phyloP scores from a whole-genome alignment of 2,797 vertebrate species.

The Picus viridis region DNA sequence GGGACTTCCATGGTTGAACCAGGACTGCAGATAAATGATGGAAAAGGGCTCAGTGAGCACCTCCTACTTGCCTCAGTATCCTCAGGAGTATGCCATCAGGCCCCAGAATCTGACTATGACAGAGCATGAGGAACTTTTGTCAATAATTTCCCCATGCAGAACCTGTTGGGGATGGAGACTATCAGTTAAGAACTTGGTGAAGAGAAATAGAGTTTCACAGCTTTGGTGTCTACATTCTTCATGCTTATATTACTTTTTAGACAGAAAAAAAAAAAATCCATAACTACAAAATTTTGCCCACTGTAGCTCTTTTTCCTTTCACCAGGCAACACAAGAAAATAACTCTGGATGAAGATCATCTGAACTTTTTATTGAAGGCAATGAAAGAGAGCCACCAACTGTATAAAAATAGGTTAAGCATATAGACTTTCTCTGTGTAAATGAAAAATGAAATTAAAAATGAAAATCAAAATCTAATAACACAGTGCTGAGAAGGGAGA shows the following conservation, averaged over 20 bases:
- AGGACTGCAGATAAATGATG: too few relatives aligned
- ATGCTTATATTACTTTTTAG: not conserved
- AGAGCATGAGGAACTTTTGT: not conserved
- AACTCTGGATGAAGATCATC: not conserved
- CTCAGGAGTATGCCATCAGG: too few relatives aligned
- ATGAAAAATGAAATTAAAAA: not conserved
- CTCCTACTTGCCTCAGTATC: too few relatives aligned
- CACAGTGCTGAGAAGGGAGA: not conserved
- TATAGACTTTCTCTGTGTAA: constrained; percentile 6
- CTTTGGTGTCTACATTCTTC: not conserved
- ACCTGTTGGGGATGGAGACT: not conserved
- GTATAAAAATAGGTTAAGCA: not conserved
- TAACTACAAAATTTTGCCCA: not conserved
- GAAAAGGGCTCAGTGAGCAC: too few relatives aligned
- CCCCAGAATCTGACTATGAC: not conserved
- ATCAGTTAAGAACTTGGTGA: not conserved
- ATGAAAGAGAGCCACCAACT: not conserved
- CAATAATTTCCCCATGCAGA: not conserved
- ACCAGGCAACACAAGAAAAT: not conserved
- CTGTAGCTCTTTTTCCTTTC: not conserved
- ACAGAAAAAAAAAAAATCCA: not conserved
- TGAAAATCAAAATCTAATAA: not conserved
- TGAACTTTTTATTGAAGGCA: not conserved
- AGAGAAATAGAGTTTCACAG: not conserved
- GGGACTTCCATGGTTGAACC: too few relatives aligned